Conservation (phyloP, 1,140 invertebrate genomes). For the Homalodisca vitripennis region DNA sequence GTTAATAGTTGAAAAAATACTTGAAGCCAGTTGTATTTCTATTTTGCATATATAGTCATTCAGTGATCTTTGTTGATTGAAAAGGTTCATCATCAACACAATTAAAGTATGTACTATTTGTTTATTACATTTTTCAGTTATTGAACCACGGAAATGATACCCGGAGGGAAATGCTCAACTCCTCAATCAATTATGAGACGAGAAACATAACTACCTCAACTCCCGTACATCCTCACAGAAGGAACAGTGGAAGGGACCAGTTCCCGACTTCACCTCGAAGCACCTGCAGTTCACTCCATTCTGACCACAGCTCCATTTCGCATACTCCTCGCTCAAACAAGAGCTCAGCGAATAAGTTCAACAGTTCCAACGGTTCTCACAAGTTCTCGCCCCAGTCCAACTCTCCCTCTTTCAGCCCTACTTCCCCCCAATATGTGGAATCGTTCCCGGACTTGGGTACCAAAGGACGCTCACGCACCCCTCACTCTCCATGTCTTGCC, state of each 20-base stretch:
- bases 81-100: too few species aligned
- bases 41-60: too few species aligned
- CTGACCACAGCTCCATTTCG: background rate
- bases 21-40: too few species aligned
- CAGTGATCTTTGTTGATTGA: too few species aligned
- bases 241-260: background rate
- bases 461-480: background rate
- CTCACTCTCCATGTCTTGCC: constrained; percentile 5
- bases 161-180: background rate
- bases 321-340: background rate
- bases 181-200: background rate
- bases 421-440: background rate
- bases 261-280: background rate
- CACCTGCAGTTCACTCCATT: background rate
- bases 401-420: constrained; percentile 3
- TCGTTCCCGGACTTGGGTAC: background rate
- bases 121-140: background rate
- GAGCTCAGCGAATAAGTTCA: background rate
- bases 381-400: background rate
- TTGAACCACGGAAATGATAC: background rate
- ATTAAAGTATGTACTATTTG: too few species aligned
- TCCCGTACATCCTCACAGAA: background rate
- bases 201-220: background rate
- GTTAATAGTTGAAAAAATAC: too few species aligned
- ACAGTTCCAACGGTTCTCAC: background rate